These are phyloP conservation scores for Caretta caretta DNA, from an alignment of 2,113 vertebrate genomes.

Conservation along the genomic window DNA sequence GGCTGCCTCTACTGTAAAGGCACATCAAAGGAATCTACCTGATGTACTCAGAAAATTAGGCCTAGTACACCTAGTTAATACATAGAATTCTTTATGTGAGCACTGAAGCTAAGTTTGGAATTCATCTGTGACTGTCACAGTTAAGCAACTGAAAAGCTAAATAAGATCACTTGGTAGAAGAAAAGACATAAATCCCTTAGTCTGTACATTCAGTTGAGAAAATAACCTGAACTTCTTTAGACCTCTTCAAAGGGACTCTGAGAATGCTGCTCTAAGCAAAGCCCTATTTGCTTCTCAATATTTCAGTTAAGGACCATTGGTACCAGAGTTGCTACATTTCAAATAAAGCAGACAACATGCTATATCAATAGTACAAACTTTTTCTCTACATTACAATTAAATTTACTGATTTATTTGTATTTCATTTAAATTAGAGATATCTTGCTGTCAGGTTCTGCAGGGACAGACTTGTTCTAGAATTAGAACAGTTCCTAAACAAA, in stretches of 20 bases:
- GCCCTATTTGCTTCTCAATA: neutral
- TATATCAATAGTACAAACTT: neutral
- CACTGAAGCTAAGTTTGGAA: neutral
- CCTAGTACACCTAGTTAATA: neutral
- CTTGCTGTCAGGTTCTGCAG: too few relatives aligned
- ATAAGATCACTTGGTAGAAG: neutral
- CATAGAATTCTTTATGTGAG: neutral
- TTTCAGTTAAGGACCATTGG: neutral
- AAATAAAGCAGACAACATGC: neutral
- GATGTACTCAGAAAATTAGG: neutral
- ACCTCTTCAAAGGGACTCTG: neutral
- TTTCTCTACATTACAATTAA: neutral
- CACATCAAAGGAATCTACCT: neutral
- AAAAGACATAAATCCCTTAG: neutral
- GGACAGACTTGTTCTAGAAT: neutral
- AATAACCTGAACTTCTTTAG: neutral
- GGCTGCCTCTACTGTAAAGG: neutral
- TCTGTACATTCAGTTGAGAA: neutral
- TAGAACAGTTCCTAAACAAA: neutral
- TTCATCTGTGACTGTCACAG: neutral
- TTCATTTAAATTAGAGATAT: neutral
- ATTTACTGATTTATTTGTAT: neutral
- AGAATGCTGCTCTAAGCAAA: neutral
- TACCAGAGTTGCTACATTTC: neutral
- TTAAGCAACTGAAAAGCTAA: neutral